Evolutionary conservation across 2,113 vertebrate species (phyloP), one percentile per base, ranked within the genome.

Genomic region (Ibidorhyncha struthersii): DNA sequence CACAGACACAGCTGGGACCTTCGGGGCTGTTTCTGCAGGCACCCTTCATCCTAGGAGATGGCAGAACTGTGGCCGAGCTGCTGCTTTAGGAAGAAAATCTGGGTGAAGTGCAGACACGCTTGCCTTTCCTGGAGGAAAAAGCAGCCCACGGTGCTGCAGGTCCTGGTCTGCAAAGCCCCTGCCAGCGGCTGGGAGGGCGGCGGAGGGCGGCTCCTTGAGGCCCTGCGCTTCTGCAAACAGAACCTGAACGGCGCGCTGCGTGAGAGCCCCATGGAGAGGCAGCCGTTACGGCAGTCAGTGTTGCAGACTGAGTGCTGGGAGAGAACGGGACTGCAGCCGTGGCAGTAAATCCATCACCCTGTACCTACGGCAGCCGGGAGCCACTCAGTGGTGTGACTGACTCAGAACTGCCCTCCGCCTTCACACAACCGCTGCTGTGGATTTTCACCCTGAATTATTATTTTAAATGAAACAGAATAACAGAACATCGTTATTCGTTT

Each of bases 311-410:
- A 22, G n/a, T 9, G 30, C 56, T 11, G 23, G 53, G 32, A 49
- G n/a, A n/a, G 55, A 18, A 10, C 1, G 0, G 30, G 30, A 2
- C 45, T 32, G 36, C 30, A 3, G 36, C 22, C 2, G 0, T 0
- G 8, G 30, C 65, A 18, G 34, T 36, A 30, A 38, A 52, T 23
- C 27, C 23, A 2, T 4, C 2, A 3, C 16, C 38, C 38, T 10
- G 11, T 3, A 34, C 32, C 9, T 16, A 27, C 1, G 2, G 27
- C 61, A 52, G 61, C 38, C 8, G 65, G 12, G 61, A 59, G 72
- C n/a, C 36, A 40, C 49, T 49, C 2, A 3, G 65, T 15, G 9
- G 4, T 13, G 6, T 0, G 2, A 7, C 32, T 7, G 27, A 34
- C 50, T 27, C 56, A 12, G 56, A 84, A 36, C n/a, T 63, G 65